Evolutionary conservation across 1,140 invertebrate genomes (phyloP).

Genomic region (Latrodectus geometricus): DNA sequence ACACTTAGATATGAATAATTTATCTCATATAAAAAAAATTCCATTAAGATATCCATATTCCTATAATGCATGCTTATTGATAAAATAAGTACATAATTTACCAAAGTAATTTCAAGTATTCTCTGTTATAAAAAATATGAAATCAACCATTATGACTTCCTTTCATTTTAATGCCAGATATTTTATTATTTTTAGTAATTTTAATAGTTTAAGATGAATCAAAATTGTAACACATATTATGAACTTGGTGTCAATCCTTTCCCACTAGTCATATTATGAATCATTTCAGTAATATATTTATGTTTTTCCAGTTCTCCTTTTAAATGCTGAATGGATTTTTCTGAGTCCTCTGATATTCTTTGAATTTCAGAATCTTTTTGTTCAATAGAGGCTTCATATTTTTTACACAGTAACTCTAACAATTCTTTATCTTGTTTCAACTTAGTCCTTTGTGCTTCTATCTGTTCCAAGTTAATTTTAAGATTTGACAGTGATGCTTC

Average conservation of each 20-base stretch:
- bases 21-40: no score
- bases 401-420: slow-evolving; percentile 44
- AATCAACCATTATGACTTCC: no score
- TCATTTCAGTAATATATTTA: slow-evolving; percentile 58
- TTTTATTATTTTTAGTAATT: no score
- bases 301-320: slow-evolving; percentile 50
- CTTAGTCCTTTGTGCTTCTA: slow-evolving; percentile 22
- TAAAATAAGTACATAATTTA: no score
- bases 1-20: no score
- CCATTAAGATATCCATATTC: no score
- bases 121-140: no score
- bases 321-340: slow-evolving; percentile 33
- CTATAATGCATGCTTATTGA: no score
- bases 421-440: slow-evolving; percentile 42
- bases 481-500: neutral
- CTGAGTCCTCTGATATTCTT: slow-evolving; percentile 1
- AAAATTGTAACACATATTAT: neutral
- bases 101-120: no score
- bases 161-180: no score
- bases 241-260: neutral
- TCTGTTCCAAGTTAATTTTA: slow-evolving; percentile 9
- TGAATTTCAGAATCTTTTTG: slow-evolving; percentile 39
- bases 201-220: neutral
- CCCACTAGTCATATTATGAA: slow-evolving; percentile 58
- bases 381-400: slow-evolving; percentile 30